Conservation (phyloP, 2,888 invertebrate genomes). For the Blomia tropicalis region DNA sequence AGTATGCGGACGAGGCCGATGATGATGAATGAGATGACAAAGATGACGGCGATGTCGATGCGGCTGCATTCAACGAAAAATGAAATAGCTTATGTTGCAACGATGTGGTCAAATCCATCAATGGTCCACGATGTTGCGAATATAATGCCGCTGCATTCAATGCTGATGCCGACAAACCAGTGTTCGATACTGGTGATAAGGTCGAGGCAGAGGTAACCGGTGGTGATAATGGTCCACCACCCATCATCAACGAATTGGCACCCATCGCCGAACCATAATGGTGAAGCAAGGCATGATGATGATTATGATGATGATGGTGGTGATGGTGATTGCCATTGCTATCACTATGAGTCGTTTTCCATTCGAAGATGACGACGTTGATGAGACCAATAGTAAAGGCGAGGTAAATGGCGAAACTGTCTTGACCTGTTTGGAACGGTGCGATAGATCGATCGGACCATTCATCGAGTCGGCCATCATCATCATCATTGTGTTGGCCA, state of each 20-base stretch:
- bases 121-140: background rate
- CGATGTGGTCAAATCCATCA: background rate
- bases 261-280: too few species aligned
- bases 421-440: background rate
- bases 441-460: background rate
- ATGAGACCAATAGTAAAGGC: background rate
- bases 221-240: too few species aligned
- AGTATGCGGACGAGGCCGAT: background rate
- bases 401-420: background rate
- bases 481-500: background rate
- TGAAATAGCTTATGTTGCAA: constrained; percentile 1
- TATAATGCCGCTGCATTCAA: background rate
- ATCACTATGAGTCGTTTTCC: too few species aligned
- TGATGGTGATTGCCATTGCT: too few species aligned
- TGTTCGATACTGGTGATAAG: background rate
- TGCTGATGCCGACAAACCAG: background rate
- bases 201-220: background rate
- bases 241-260: too few species aligned
- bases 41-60: constrained; percentile 1
- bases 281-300: too few species aligned
- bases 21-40: background rate
- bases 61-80: background rate
- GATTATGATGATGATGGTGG: too few species aligned
- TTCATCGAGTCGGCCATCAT: background rate
- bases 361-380: too few species aligned